Evolutionary conservation across 1,140 invertebrate genomes (phyloP).

Genomic region (Xylocopa sonorina): DNA sequence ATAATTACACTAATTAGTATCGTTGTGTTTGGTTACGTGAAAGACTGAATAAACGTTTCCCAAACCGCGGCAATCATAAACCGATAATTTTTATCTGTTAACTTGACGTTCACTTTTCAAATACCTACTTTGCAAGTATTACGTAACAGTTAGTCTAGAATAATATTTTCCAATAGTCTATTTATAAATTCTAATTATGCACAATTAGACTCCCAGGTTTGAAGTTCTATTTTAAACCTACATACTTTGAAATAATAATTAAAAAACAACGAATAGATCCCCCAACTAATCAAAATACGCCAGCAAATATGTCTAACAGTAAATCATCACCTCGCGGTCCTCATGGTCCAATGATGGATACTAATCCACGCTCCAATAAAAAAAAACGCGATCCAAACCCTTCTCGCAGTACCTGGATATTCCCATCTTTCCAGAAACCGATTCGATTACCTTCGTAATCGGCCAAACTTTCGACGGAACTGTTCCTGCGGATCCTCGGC

Average conservation of each 20-base stretch:
- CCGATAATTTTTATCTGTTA: too few relatives aligned
- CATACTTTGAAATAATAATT: too few relatives aligned
- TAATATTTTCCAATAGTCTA: neutral
- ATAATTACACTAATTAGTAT: too few relatives aligned
- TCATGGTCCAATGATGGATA: neutral
- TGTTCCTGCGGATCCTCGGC: slow-evolving; percentile 72
- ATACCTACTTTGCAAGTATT: neutral
- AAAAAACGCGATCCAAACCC: too few relatives aligned
- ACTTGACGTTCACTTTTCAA: too few relatives aligned
- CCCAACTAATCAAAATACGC: too few relatives aligned
- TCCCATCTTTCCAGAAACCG: too few relatives aligned
- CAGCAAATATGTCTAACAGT: too few relatives aligned
- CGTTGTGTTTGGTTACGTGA: too few relatives aligned
- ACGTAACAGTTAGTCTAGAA: neutral
- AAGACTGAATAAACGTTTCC: too few relatives aligned
- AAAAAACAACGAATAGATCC: neutral
- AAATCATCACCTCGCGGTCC: neutral
- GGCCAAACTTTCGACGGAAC: slow-evolving; percentile 77
- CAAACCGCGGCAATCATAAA: too few relatives aligned
- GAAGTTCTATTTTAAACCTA: neutral
- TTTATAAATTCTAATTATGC: neutral
- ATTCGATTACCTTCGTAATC: slow-evolving; percentile 78
- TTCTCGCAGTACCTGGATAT: too few relatives aligned
- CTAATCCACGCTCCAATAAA: neutral
- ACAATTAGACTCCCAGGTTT: neutral